Percentiles rank a stretch among this genome's conserved stretches.
Evolutionary conservation across 2,113 vertebrate genomes (phyloP).

Genomic region (Alethe diademata): DNA sequence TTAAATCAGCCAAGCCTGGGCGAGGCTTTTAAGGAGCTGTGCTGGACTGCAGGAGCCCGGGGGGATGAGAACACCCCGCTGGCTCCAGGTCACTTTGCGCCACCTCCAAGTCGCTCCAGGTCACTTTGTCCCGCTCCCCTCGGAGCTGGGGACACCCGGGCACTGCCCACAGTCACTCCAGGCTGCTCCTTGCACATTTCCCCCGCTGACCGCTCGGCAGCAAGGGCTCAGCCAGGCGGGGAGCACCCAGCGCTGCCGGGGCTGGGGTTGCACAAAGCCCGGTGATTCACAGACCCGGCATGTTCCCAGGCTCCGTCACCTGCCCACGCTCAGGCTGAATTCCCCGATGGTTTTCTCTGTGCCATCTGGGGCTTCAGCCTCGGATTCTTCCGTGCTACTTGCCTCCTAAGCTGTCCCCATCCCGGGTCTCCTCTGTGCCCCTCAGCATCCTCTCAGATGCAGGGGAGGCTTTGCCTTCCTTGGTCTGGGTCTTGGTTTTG

Average conservation of each 20-base stretch:
- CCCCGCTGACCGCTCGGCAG: fast-evolving
- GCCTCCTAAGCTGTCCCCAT: neutral
- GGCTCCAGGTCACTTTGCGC: neutral
- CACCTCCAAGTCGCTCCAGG: neutral
- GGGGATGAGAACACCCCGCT: neutral
- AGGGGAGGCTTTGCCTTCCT: neutral
- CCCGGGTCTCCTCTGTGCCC: neutral
- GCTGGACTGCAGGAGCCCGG: neutral
- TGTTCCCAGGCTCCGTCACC: neutral
- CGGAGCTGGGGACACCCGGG: neutral
- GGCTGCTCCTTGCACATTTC: neutral
- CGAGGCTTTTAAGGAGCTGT: neutral
- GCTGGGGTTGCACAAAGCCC: neutral
- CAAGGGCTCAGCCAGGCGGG: fast-evolving
- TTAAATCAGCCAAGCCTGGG: neutral
- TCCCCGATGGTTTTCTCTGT: neutral
- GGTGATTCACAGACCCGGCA: neutral
- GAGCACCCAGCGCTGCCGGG: neutral
- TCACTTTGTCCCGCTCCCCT: neutral
- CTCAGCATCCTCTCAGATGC: fast-evolving
- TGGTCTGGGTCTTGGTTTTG: fast-evolving
- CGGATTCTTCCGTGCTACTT: neutral
- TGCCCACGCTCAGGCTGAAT: neutral
- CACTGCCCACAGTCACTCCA: neutral
- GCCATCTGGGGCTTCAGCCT: neutral